These are phyloP conservation scores for Chloropsis cyanopogon DNA, from an alignment of 2,113 vertebrate species.

Conservation along the genomic window DNA sequence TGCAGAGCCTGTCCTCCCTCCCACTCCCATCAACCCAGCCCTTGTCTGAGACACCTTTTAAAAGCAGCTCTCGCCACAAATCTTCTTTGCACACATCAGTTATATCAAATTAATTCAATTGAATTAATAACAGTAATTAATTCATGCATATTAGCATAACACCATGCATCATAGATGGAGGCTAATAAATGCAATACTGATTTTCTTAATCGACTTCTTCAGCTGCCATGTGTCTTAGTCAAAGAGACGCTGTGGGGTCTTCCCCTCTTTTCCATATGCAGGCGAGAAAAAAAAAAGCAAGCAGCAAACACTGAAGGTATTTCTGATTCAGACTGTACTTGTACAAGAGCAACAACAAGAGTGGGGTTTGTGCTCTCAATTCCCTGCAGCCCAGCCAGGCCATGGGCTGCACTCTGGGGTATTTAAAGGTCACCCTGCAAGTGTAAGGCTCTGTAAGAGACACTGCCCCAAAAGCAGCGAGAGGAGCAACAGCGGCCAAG, in stretches of 20 bases:
- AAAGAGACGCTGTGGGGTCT: slow-evolving; percentile 31
- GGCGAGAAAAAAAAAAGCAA: not conserved
- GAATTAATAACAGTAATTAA: slow-evolving; percentile 73
- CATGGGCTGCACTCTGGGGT: not conserved
- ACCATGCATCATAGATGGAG: slow-evolving; percentile 65
- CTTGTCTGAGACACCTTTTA: not conserved
- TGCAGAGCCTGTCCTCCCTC: not conserved
- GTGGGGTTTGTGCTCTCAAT: not conserved
- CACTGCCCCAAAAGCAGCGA: not conserved
- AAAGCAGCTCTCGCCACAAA: slow-evolving; percentile 13
- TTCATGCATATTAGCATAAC: slow-evolving; percentile 67
- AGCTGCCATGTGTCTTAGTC: slow-evolving; percentile 51
- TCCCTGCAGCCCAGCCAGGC: not conserved
- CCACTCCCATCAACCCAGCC: not conserved
- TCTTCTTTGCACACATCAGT: not conserved
- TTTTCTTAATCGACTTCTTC: slow-evolving; percentile 63
- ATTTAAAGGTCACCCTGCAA: not conserved
- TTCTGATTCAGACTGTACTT: not conserved
- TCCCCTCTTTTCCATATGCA: not conserved
- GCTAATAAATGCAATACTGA: slow-evolving; percentile 67
- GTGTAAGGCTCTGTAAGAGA: not conserved
- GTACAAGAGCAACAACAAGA: not conserved
- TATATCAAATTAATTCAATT: slow-evolving; percentile 64
- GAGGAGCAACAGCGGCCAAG: not conserved
- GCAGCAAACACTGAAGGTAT: not conserved